Evolutionary conservation across 2,797 vertebrate species (phyloP), one percentile per base, ranked within the genome.

Genomic region (Lycodopsis pacificus): DNA sequence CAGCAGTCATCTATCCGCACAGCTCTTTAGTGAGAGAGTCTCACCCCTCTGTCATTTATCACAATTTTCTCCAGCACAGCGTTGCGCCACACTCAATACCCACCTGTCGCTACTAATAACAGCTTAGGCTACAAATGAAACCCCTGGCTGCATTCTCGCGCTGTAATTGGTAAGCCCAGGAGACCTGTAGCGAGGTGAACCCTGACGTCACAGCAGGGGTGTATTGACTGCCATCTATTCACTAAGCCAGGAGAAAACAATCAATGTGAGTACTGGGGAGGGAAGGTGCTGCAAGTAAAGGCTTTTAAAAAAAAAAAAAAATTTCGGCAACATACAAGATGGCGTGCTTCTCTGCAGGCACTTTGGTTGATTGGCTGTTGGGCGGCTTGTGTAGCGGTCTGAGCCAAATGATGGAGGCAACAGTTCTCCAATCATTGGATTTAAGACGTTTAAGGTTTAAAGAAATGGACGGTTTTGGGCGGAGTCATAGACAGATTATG

Each of bases 51-150:
- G 80, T 87, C 91, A 89, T 95, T 93, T 91, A 94, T 95, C 94
- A 93, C 88, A 86, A 89, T 93, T 92, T 91, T 89, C 85, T 71
- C 81, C 75, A 46, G 81, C 87, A 61, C 83, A 36, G 73, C 67
- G 88, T 88, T 77, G 76, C 85, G 9, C 79, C 79, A 72, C 66
- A 80, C 79, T 93, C 91, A 80, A 92, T 94, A 91, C 86, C 86
- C 86, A 86, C 87, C 93, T 93, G 93, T 90, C 92, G 46, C 90
- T 86, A 82, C 90, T 84, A 91, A 94, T 93, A 93, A 92, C 88
- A 83, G 83, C 78, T 88, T 75, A 72, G 84, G 75, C 79, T 78
- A 71, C 71, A 73, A 87, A 87, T 69, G 59, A 88, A 90, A 89
- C 80, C 91, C 91, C 84, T 57, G 81, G 84, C 87, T 90, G 89